Conservation (phyloP, 2,888 invertebrate species). For the Eulithis testata region DNA sequence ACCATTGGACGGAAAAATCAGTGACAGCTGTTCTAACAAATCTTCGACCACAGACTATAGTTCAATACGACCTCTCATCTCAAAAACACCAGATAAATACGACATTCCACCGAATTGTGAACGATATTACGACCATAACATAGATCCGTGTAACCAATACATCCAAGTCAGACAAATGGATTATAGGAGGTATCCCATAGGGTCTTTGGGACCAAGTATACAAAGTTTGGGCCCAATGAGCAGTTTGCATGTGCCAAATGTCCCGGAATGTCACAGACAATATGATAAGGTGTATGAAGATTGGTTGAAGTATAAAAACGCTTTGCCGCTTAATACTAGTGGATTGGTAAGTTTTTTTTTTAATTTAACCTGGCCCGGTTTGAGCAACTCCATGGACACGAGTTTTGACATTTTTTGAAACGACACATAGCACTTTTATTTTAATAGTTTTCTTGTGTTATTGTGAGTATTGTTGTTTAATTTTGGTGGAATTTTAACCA, state of each 20-base stretch:
- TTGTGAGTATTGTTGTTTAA: too few relatives aligned
- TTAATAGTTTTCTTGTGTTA: too few relatives aligned
- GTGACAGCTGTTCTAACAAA: slow-evolving; percentile 77
- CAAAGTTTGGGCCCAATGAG: slow-evolving; percentile 62
- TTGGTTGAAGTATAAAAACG: slow-evolving; percentile 83
- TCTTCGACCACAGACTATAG: slow-evolving; percentile 78
- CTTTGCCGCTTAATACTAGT: slow-evolving; percentile 75
- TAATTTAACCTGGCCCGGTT: too few relatives aligned
- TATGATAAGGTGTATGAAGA: slow-evolving; percentile 81
- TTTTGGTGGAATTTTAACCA: too few relatives aligned
- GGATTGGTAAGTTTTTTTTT: slow-evolving; percentile 70
- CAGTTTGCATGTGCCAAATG: slow-evolving; percentile 56
- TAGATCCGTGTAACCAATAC: slow-evolving; percentile 71
- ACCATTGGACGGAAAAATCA: slow-evolving; percentile 78
- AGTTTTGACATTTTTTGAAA: too few relatives aligned
- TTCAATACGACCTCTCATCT: slow-evolving; percentile 71
- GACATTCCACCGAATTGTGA: slow-evolving; percentile 68
- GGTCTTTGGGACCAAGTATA: slow-evolving; percentile 49
- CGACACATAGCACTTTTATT: too few relatives aligned
- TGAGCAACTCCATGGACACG: too few relatives aligned
- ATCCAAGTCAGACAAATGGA: slow-evolving; percentile 74
- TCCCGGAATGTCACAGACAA: slow-evolving; percentile 67
- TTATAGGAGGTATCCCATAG: slow-evolving; percentile 63
- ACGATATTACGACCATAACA: slow-evolving; percentile 69
- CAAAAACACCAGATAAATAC: slow-evolving; percentile 72